Base-by-base conservation (phyloP, 2,888 invertebrate species). In the Drosophila kambysellisi region DNA sequence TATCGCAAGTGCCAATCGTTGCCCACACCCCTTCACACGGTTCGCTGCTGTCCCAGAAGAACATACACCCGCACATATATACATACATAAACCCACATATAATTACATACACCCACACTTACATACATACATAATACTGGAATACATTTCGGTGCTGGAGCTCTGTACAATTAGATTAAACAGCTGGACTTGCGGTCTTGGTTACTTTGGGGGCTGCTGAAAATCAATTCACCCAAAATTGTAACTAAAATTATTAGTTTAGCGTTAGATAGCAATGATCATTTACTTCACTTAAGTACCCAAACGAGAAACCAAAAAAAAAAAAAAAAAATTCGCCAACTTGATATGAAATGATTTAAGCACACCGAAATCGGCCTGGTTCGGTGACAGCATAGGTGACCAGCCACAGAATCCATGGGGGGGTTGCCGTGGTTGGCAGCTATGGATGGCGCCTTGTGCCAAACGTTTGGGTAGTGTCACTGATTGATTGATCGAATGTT, bases 221-320 rank as follows among this genome's bases (percentile, higher is more conserved):
- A 87, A 92, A 91, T 91, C 74, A 70, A 83, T 91, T 90, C 88
- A 86, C 61, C 53, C 70, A 69, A 78, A 89, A 89, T 91, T 90
- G 91, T 85, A 81, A 82, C 90, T 89, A 85, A 91, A 92, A 91
- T 91, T 88, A 83, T 90, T 91, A 92, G 92, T 92, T 92, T 92
- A 91, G 92, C 69, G 91, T 87, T 77, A 79, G 80, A 91, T 93
- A 93, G 93, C 92, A 91, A 93, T 93, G 93, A 91, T 91, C 93
- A 93, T 93, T 93, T 92, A 90, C 91, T 92, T 90, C 91, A 92
- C 92, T 92, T 79, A 84, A 91, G 81, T 89, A 53, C 92, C 92
- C 92, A 92, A 92, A 93, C 92, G 91, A 92, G 66, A 58, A 15
- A 52, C 25, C 25, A 25, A 25, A 25, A 25, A 25, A 52, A 17